Base-by-base conservation (phyloP, 2,888 invertebrate genomes). In the Oscheius onirici region DNA sequence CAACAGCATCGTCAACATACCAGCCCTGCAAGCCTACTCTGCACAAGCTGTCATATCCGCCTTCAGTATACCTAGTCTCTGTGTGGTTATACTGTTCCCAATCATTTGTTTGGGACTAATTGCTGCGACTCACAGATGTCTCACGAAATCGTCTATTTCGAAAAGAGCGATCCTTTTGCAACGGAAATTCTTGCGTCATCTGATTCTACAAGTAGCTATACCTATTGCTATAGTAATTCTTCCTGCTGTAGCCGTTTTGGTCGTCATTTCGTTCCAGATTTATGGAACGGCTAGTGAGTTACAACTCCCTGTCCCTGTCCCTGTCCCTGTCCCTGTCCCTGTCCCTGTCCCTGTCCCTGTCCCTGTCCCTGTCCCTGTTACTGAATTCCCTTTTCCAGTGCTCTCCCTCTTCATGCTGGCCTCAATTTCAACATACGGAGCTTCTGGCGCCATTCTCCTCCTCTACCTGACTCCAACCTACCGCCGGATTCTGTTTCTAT, bases 381-480 rank as follows among this genome's bases (percentile, higher is more conserved):
- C 3, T 52, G 6, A 10, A n/a, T 26, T 28, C 2, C 15, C 26
- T 11, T 40, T 58, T 57, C n/a, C 40, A 58, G 58, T 58, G 58
- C 43, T 58, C 6, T 58, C 58, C 41, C 41, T 58, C n/a, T 58
- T 58, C 41, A 41, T 58, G 58, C 41, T 58, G 20, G 58, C 20
- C n/a, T 40, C 58, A 17, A 41, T 58, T 17, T 58, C 58, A 2
- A 58, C 58, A 3, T 58, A 58, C 13, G 58, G 58, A 17, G 58
- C 58, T 5, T 58, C 58, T 2, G 58, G 58, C 8, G 40, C 58
- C 13, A 5, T 41, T 41, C 20, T 58, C 8, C 58, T 58, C 3
- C n/a, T 58, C 58, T 58, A 58, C 41, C 17, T 58, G 58, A 58
- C 58, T 41, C 58, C 58, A 10, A 58, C 17, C 24, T 58, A 58